Conservation (phyloP, 1,140 invertebrate genomes). For the Muscidifurax raptorellus region DNA sequence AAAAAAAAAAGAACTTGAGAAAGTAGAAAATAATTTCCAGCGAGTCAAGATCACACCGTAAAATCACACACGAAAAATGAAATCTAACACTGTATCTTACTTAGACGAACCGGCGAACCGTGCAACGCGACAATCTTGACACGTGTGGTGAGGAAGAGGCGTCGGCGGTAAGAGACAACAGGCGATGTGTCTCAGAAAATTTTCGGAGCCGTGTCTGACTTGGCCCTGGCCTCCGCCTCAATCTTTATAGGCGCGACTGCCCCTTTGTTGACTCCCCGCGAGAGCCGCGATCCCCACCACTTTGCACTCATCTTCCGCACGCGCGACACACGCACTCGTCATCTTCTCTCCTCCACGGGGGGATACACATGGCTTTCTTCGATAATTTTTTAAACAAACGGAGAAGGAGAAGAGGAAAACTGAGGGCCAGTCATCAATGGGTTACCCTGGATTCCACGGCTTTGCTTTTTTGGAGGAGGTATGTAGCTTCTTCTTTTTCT, state of each 20-base stretch:
- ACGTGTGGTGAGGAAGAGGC: background rate
- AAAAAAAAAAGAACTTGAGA: background rate
- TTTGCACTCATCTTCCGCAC: constrained; percentile 52
- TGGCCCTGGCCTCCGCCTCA: constrained; percentile 68
- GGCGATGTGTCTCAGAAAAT: constrained; percentile 65
- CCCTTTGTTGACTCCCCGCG: constrained; percentile 45
- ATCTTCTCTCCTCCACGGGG: constrained; percentile 51
- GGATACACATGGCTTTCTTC: constrained; percentile 65
- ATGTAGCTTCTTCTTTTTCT: background rate
- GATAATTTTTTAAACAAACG: constrained; percentile 76
- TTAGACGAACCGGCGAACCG: background rate
- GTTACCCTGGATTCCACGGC: background rate
- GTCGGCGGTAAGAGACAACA: constrained; percentile 35
- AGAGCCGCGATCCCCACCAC: constrained; percentile 56
- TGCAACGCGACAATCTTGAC: background rate
- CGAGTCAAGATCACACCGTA: background rate
- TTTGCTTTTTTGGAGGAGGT: background rate
- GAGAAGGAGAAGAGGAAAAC: constrained; percentile 17
- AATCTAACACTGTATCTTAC: constrained; percentile 15
- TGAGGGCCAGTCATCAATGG: background rate
- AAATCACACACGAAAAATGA: background rate
- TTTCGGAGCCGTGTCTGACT: constrained; percentile 72
- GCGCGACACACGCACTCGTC: constrained; percentile 57
- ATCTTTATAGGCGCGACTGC: constrained; percentile 72
- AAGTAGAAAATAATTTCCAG: background rate